Evolutionary conservation across 2,888 invertebrate genomes (phyloP), one percentile per base, ranked within the genome.

Genomic region (Hybos culiciformis): DNA sequence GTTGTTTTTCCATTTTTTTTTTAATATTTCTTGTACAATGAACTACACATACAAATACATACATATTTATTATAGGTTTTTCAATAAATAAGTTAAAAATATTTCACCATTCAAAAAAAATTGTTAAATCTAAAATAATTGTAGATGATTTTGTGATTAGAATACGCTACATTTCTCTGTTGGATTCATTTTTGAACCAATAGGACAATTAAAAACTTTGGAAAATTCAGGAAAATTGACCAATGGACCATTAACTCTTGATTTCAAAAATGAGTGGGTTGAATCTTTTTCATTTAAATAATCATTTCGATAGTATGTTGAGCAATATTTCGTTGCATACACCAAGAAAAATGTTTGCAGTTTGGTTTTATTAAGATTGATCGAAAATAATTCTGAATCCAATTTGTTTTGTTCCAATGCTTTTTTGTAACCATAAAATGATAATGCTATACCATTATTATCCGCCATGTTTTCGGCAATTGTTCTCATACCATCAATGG

Each of bases 141-240:
- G n/a, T n/a, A n/a, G n/a, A n/a, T n/a, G n/a, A n/a, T n/a, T n/a
- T n/a, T n/a, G n/a, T n/a, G n/a, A n/a, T n/a, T n/a, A n/a, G n/a
- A n/a, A n/a, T n/a, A n/a, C n/a, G n/a, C n/a, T n/a, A 42, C 45
- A 45, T 24, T 45, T 45, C 11, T 31, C 18, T 4, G 19, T 18
- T 29, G 42, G 45, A 36, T 45, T 45, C 45, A 45, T 45, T 20
- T 23, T 21, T 11, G 39, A 21, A 8, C 37, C 39, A 12, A 32
- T 9, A 11, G 39, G 37, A 42, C 45, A 45, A 19, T 45, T 39
- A 31, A 38, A 45, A 15, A 15, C 31, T 11, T 20, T 31, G 5
- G 33, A n/a, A 37, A 45, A 45, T 21, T 42, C 32, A 5, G 39
- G 36, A 23, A 45, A 39, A 39, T 45, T 45, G 1, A 37, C 37